Evolutionary conservation across 2,888 invertebrate species (phyloP).

Genomic region (Meta bourneti): DNA sequence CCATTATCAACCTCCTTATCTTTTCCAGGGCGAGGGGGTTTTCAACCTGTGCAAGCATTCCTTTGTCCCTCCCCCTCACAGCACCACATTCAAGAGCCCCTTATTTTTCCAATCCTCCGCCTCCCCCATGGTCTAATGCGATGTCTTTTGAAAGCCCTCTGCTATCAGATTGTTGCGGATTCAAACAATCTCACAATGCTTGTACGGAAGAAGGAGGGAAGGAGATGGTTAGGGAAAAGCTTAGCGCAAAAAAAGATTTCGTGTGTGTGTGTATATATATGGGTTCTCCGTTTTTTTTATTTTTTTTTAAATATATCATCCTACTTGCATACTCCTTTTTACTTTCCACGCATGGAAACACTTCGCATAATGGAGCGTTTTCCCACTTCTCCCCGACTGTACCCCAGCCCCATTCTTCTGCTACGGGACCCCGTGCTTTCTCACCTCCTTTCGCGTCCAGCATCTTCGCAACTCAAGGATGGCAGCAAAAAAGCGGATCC

Average conservation of each 20-base stretch:
- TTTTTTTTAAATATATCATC: constrained; percentile 69
- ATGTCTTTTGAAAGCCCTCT: constrained; percentile 66
- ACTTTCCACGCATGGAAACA: constrained; percentile 70
- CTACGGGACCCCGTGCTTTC: constrained; percentile 9
- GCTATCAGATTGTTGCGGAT: constrained; percentile 69
- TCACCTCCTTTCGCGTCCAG: constrained; percentile 9
- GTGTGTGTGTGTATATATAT: constrained; percentile 45
- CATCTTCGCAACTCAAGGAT: constrained; percentile 13
- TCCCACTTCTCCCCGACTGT: constrained; percentile 24
- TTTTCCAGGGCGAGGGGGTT: constrained; percentile 18
- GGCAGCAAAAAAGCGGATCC: neutral
- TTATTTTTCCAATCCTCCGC: constrained; percentile 35
- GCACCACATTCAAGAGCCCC: constrained; percentile 43
- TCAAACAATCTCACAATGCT: constrained; percentile 67
- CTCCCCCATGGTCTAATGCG: constrained; percentile 61
- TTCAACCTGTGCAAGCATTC: constrained; percentile 72
- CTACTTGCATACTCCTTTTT: constrained; percentile 72
- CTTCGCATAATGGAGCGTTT: constrained; percentile 64
- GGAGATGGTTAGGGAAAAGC: constrained; percentile 44
- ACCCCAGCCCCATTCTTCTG: constrained; percentile 6
- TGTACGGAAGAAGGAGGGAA: constrained; percentile 38
- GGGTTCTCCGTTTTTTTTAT: constrained; percentile 22
- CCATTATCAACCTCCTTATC: constrained; percentile 63
- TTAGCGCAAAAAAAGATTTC: constrained; percentile 6
- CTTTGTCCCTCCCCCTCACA: constrained; percentile 59